Evolutionary conservation across 2,113 vertebrate genomes (phyloP).

Genomic region (Pteropus alecto): DNA sequence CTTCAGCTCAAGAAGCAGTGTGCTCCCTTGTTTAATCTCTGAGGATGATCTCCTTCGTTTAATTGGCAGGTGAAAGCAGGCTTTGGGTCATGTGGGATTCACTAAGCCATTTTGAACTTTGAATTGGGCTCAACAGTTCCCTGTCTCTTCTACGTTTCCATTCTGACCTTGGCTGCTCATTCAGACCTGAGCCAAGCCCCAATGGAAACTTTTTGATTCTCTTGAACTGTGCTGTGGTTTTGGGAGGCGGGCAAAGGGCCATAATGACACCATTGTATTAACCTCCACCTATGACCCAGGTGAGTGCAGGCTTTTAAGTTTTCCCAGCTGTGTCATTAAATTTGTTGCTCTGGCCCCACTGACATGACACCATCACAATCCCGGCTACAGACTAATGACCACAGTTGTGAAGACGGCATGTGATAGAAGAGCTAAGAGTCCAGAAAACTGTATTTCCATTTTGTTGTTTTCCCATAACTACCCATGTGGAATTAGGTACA

Average conservation of each 20-base stretch:
- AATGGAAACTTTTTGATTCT: slow-evolving; percentile 25
- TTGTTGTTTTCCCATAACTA: background rate
- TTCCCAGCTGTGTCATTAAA: slow-evolving; percentile 71
- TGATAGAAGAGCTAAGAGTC: background rate
- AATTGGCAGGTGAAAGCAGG: slow-evolving; percentile 57
- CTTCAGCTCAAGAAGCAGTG: background rate
- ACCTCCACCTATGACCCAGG: slow-evolving; percentile 62
- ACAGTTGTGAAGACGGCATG: background rate
- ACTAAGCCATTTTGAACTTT: slow-evolving; percentile 61
- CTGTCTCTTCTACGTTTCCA: slow-evolving; percentile 44
- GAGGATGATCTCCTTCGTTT: slow-evolving; percentile 21
- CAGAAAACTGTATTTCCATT: background rate
- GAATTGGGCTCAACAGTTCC: slow-evolving; percentile 2
- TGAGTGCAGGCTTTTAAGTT: slow-evolving; percentile 59
- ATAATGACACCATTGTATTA: slow-evolving; percentile 63
- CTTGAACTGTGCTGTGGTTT: slow-evolving; percentile 44
- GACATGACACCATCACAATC: slow-evolving; percentile 55
- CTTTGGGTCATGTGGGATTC: slow-evolving; percentile 29
- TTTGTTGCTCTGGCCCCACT: slow-evolving; percentile 40
- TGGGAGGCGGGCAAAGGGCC: slow-evolving; percentile 7
- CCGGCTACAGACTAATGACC: slow-evolving; percentile 53
- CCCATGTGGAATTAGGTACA: background rate
- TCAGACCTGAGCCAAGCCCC: slow-evolving; percentile 48
- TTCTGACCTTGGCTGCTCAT: slow-evolving; percentile 48
- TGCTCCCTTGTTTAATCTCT: slow-evolving; percentile 30